Percentiles rank a stretch among this genome's conserved stretches.
Conservation (phyloP, 2,888 invertebrate species). For the Trissonchulus sp. region DNA sequence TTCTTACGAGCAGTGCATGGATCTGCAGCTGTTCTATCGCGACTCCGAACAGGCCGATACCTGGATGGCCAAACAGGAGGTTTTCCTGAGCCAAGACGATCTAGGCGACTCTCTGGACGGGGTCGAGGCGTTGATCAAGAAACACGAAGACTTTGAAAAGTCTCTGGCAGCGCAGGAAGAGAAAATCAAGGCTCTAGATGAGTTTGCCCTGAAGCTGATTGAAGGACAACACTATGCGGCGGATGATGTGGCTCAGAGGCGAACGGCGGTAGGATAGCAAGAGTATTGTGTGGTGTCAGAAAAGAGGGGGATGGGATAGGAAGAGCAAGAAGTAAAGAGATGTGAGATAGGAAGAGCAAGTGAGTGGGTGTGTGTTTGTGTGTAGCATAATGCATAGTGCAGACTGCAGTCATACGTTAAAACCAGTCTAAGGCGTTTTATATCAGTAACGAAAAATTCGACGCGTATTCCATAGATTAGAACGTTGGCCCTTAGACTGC, state of each 20-base stretch:
- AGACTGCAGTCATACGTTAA: no score
- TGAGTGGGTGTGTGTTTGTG: no score
- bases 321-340: no score
- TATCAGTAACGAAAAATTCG: no score
- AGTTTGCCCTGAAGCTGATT: slow-evolving; percentile 93
- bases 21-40: slow-evolving; percentile 92
- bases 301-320: no score
- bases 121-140: slow-evolving; percentile 94
- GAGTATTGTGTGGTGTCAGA: no score
- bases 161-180: slow-evolving; percentile 97
- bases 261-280: slow-evolving; percentile 84
- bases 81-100: slow-evolving; percentile 94
- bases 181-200: slow-evolving; percentile 95
- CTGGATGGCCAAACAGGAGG: slow-evolving; percentile 99
- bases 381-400: no score
- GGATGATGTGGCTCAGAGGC: slow-evolving; percentile 88
- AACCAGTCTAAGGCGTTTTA: no score
- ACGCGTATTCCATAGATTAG: no score
- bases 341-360: no score
- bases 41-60: slow-evolving; percentile 98
- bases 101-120: slow-evolving; percentile 95
- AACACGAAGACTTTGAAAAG: slow-evolving; percentile 99
- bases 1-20: slow-evolving; percentile 99
- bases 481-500: no score
- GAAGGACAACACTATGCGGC: slow-evolving; percentile 97